Percentiles rank a stretch among this genome's conserved stretches.
phyloP scores from a whole-genome alignment of 2,888 invertebrate genomes.

The Meiosimyza decipiens region DNA sequence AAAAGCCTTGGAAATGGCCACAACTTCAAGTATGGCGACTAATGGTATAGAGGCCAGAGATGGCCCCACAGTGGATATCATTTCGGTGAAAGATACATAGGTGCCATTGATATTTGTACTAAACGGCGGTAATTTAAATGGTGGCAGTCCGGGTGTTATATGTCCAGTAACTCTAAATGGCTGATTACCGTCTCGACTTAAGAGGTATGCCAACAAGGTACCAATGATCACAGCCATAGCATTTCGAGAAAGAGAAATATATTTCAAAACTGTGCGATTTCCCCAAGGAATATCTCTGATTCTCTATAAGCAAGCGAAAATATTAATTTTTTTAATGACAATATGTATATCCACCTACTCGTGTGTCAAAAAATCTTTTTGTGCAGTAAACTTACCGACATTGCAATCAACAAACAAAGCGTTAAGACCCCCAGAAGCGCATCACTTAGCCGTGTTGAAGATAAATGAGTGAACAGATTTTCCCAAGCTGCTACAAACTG shows the following conservation, averaged over 20 bases:
- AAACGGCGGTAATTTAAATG: conserved; percentile 77
- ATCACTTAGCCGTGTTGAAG: conserved; percentile 74
- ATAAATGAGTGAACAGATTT: conserved; percentile 74
- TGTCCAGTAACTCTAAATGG: conserved; percentile 79
- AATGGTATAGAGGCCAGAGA: conserved; percentile 77
- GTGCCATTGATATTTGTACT: conserved; percentile 72
- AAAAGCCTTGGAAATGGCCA: conserved; percentile 83
- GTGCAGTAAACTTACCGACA: conserved; percentile 70
- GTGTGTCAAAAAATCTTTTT: neutral
- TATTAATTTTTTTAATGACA: neutral
- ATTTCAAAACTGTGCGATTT: conserved; percentile 58
- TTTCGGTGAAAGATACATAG: conserved; percentile 71
- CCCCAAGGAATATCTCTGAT: conserved; percentile 67
- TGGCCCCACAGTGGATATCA: conserved; percentile 73
- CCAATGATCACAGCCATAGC: conserved; percentile 81
- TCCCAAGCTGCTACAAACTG: conserved; percentile 74
- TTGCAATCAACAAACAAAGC: conserved; percentile 72
- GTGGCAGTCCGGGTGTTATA: conserved; percentile 79
- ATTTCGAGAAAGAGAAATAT: conserved; percentile 77
- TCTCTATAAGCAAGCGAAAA: conserved; percentile 64
- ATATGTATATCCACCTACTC: neutral
- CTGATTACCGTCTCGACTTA: conserved; percentile 68
- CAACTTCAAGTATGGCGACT: conserved; percentile 79
- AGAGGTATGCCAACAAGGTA: conserved; percentile 73
- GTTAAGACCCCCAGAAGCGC: conserved; percentile 75